Evolutionary conservation across 2,888 invertebrate species (phyloP), one percentile per base, ranked within the genome.

Genomic region (Carpatolechia fugitivella): DNA sequence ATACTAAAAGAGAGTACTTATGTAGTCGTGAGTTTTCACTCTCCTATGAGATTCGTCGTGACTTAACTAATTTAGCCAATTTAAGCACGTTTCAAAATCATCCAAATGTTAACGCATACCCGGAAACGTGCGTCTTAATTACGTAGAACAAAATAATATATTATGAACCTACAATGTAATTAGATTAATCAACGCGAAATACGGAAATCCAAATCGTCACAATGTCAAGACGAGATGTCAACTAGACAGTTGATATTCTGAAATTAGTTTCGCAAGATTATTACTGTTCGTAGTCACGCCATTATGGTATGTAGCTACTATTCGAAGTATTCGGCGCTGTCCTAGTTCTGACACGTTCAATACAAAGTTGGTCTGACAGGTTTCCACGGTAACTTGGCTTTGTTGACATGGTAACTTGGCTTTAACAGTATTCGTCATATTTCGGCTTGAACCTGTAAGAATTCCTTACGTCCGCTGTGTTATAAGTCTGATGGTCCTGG

Each of bases 331-430:
- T 38, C 38, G 38, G 35, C 11, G 18, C 67, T 73, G 66, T 72
- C 62, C 52, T 57, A 64, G 62, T 61, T 64, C 63, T 63, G 71
- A 65, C 68, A 67, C 62, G 64, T 62, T 65, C 62, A 60, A 64
- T 65, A 65, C 66, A 67, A 80, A 78, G 65, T 80, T 78, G 66
- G 65, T 64, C 60, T 68, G 74, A 75, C 72, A 73, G 68, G 61
- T 64, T 69, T 69, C 64, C 46, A 66, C n/a, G n/a, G n/a, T n/a
- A 76, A 76, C 68, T 73, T 70, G 62, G 63, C 52, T 61, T 44
- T 5, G 61, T 64, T 69, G 68, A 64, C 46, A 66, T n/a, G n/a
- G n/a, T n/a, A 76, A 76, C 68, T 73, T 70, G 62, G 20, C 56
- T 62, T 66, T 63, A 65, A 63, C 64, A 69, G 69, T 41, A 11